These are phyloP conservation scores for Stictonetta naevosa DNA, from an alignment of 2,113 vertebrate species.

Conservation along the genomic window DNA sequence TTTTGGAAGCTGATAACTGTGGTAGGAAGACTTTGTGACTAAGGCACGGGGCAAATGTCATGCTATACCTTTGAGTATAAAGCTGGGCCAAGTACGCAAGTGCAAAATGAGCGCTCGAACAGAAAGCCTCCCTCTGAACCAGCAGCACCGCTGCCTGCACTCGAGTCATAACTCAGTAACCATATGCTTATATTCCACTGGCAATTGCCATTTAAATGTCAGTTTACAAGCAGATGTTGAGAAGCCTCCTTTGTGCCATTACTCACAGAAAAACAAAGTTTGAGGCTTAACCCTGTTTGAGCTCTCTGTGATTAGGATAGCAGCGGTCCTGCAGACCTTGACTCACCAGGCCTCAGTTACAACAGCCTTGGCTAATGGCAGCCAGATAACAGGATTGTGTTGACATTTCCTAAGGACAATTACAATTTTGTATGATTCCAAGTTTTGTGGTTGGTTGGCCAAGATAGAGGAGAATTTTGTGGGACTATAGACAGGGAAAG, in stretches of 20 bases:
- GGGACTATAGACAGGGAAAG: background rate
- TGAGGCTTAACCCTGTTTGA: background rate
- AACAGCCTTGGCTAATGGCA: background rate
- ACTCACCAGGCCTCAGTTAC: fast-evolving
- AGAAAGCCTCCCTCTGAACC: background rate
- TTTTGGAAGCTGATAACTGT: background rate
- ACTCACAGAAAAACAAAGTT: slow-evolving; percentile 14
- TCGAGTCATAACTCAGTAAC: slow-evolving; percentile 53
- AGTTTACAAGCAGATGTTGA: slow-evolving; percentile 72
- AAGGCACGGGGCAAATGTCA: background rate
- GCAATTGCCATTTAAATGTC: slow-evolving; percentile 76
- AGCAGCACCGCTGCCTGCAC: slow-evolving; percentile 29
- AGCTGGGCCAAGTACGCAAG: background rate
- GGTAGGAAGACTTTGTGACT: background rate
- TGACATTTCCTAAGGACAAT: background rate
- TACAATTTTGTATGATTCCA: background rate
- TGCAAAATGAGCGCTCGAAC: background rate
- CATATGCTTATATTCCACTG: slow-evolving; percentile 69
- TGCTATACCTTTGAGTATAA: background rate
- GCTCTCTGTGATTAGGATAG: background rate
- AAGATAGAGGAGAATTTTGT: background rate
- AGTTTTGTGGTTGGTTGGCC: background rate
- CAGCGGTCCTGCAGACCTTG: background rate
- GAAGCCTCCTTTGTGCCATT: background rate
- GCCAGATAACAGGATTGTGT: background rate